Conservation (phyloP, 2,797 vertebrate genomes). For the Lacerta viridis region DNA sequence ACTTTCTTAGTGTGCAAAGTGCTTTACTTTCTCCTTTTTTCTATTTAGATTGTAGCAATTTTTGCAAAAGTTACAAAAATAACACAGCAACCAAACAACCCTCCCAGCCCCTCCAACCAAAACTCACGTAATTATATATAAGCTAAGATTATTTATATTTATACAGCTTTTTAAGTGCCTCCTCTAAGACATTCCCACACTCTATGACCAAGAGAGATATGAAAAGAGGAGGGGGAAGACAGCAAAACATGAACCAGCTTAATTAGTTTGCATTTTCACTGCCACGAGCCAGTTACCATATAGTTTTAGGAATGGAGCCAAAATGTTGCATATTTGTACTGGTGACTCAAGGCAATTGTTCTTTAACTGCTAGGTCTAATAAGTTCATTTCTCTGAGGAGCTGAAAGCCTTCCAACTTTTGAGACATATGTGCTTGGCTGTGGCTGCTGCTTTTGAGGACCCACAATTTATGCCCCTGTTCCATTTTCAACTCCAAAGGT, state of each 20-base stretch:
- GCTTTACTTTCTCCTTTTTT: neutral
- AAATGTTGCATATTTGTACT: neutral
- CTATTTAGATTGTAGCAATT: neutral
- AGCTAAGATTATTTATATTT: too few species aligned
- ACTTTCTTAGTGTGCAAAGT: neutral
- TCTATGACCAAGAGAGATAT: neutral
- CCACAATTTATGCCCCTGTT: neutral
- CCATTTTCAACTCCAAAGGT: neutral
- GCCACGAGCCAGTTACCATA: neutral
- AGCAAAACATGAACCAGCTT: neutral
- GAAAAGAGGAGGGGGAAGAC: neutral
- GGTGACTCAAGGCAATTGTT: too few species aligned
- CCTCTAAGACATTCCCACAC: neutral
- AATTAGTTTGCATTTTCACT: neutral
- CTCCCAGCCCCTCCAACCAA: neutral
- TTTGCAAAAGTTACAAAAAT: constrained; percentile 5
- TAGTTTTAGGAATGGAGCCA: neutral
- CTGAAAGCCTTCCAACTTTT: neutral
- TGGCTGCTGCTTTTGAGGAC: neutral
- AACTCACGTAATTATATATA: neutral
- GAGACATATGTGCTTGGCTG: neutral
- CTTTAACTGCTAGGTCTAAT: neutral
- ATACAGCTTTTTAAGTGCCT: too few species aligned
- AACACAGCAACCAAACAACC: neutral
- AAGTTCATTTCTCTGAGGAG: neutral